Conservation (phyloP, 1,140 invertebrate species). For the Holotrichia oblita region DNA sequence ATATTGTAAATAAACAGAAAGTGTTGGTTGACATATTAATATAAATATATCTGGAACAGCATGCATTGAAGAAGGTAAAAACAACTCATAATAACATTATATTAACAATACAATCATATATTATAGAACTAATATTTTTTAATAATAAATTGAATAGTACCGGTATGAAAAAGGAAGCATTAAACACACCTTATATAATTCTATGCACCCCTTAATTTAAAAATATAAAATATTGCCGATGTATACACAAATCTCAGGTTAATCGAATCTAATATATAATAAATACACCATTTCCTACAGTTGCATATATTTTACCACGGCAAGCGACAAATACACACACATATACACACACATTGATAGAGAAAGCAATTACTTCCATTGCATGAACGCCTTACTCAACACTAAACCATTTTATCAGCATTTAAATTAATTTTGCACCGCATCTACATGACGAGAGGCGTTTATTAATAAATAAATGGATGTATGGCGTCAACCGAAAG, state of each 20-base stretch:
- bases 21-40: too few species aligned
- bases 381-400: slow-evolving; percentile 16
- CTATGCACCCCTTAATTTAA: too few species aligned
- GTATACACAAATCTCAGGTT: not conserved
- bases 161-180: too few species aligned
- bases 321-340: not conserved
- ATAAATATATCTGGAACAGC: too few species aligned
- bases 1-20: too few species aligned
- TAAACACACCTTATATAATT: too few species aligned
- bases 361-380: not conserved
- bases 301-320: not conserved
- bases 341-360: not conserved
- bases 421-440: slow-evolving; percentile 1
- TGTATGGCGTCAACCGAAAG: not conserved
- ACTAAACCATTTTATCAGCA: not conserved
- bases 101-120: too few species aligned
- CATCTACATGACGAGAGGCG: not conserved
- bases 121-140: too few species aligned
- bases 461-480: slow-evolving; percentile 10
- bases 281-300: not conserved
- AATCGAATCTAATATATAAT: not conserved
- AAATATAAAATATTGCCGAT: not conserved
- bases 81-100: too few species aligned
- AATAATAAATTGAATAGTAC: too few species aligned
- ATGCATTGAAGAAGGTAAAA: too few species aligned